Base-by-base conservation (phyloP, 1,140 invertebrate genomes). In the Lepidotrigona ventralis region DNA sequence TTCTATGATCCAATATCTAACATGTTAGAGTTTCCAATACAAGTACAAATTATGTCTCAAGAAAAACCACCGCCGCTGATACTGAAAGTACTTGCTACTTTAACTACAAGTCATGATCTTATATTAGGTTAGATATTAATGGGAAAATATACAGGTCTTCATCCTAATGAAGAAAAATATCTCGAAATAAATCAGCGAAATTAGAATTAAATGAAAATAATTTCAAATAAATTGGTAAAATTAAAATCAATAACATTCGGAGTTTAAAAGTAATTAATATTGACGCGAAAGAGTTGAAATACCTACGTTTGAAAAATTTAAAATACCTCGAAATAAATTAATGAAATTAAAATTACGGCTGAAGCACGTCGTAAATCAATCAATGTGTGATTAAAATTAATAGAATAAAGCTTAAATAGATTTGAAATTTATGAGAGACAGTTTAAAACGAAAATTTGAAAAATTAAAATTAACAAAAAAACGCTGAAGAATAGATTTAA, bases 11-110 rank as follows among this genome's bases (percentile, higher is more conserved):
- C 26, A 9, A 2, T 3, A 1, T 70, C 66, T 3, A 78, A 33
- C 23, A 78, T 78, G 26, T 21, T 83, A 1, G 54, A 70, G 1
- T 78, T 83, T 17, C 66, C 81, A 2, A n/a, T 83, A 15, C 74
- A 63, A 23, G 75, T 83, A 17, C 66, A 78, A 39, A 56, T 53
- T 4, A 1, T 78, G 23, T 17, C 66, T 12, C 74, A n/a, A 17
- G 56, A 60, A 1, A 78, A 63, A 14, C 81, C 81, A 17, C 81
- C 81, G 1, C 74, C 81, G 3, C 54, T 78, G 12, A 39, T 54
- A 26, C 17, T 78, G 23, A 83, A 83, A 23, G 56, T 63, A 9
- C 56, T 83, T 5, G 81, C 75, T 8, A 83, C 1, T 39, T 17
- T 83, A 39, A 83, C 81, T 12, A 54, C 75, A 0, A 71, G 54